A percentile compares a stretch with the other conserved stretches of the same genome.
Evolutionary conservation across 1,140 invertebrate genomes (phyloP).

Genomic region (Adoxophyes honmai): DNA sequence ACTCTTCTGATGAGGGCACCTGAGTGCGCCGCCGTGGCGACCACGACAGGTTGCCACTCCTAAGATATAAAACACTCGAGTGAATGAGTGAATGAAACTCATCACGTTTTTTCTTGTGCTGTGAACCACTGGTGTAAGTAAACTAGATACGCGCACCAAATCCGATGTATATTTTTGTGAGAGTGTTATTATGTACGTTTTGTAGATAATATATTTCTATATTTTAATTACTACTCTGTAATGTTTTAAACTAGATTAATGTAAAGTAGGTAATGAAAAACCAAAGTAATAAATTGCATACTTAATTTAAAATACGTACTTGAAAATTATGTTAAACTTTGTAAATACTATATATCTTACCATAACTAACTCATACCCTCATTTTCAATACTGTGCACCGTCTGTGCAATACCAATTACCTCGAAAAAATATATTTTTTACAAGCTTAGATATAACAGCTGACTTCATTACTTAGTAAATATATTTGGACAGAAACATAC

Average conservation of each 20-base stretch:
- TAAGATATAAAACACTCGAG: constrained; percentile 62
- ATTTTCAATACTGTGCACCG: no score
- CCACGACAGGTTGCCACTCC: constrained; percentile 68
- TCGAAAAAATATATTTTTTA: no score
- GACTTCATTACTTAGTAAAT: no score
- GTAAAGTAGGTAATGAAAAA: no score
- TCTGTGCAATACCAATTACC: no score
- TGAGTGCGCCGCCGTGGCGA: constrained; percentile 71
- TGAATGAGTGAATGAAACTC: constrained; percentile 29
- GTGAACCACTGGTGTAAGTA: constrained; percentile 48
- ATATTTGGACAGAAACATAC: no score
- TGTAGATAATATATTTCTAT: constrained; percentile 10
- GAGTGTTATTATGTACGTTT: neutral
- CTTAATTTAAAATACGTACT: no score
- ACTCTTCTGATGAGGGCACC: constrained; percentile 69
- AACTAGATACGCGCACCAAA: constrained; percentile 6
- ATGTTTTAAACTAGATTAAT: neutral
- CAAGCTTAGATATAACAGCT: no score
- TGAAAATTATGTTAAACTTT: no score
- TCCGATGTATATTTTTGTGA: constrained; percentile 13
- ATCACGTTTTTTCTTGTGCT: constrained; percentile 35
- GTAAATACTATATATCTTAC: no score
- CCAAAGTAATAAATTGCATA: no score
- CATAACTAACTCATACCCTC: no score
- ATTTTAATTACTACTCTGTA: neutral